Evolutionary conservation across 2,113 vertebrate genomes (phyloP), one percentile per base, ranked within the genome.

Genomic region (Zosterops hypoxanthus): DNA sequence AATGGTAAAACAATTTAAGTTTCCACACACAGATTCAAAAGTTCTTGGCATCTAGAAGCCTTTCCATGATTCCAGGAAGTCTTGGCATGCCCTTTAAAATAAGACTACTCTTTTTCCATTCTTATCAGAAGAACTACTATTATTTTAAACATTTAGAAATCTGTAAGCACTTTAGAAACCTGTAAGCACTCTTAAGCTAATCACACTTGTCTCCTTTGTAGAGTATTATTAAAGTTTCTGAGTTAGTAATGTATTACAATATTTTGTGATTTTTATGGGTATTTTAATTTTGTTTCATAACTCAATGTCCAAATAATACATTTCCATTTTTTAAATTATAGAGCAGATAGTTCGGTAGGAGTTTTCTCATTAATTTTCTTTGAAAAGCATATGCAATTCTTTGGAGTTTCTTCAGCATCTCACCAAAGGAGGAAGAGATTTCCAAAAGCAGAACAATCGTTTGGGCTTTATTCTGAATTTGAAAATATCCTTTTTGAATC

Each of bases 271-370:
- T 96, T 94, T 76, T 82, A 77, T 3, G 9, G 75, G 55, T 82
- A 93, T 88, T 33, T 4, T 33, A 82, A 65, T 87, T 84, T 94
- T 72, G 20, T 82, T 95, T 88, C 44, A 60, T 82, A 55, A 80
- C n/a, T 77, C 50, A 80, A 57, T 70, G 34, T 23, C 59, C 46
- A 88, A 90, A 70, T 75, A 93, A 88, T 70, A 15, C 36, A 46
- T 70, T 93, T 18, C 91, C 17, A 79, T 80, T 87, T 87, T 91
- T 92, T 47, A 90, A 92, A 83, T 90, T 90, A 47, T 8, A 22
- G 29, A 86, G 24, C 39, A 76, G 49, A 44, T 21, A 46, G 31
- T 29, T 76, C 78, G 65, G 63, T n/a, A 50, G 46, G 46, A 77
- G 34, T 61, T 65, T 69, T 77, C 34, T 88, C 46, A 56, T 73